Evolutionary conservation across 2,888 invertebrate species (phyloP).

Genomic region (Cheilosia urbana): DNA sequence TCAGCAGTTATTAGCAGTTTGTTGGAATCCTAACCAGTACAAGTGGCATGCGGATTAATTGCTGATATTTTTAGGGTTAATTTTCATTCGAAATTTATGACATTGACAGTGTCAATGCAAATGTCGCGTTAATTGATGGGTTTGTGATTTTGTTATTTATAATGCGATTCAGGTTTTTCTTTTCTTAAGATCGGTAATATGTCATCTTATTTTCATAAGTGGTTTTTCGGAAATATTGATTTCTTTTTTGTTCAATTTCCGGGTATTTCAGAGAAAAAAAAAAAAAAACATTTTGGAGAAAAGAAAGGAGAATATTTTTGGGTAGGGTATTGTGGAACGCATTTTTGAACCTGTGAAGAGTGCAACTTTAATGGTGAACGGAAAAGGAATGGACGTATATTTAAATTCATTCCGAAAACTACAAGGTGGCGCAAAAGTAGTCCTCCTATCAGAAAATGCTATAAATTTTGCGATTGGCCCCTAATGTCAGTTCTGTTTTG

Average conservation of each 20-base stretch:
- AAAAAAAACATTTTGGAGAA: background rate
- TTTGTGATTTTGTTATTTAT: background rate
- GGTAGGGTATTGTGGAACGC: background rate
- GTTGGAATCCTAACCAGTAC: constrained; percentile 26
- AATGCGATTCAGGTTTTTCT: background rate
- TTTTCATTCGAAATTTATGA: constrained; percentile 13
- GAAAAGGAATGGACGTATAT: background rate
- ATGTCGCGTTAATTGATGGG: background rate
- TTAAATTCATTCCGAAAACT: background rate
- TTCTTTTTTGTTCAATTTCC: background rate
- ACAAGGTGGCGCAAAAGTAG: too few relatives aligned
- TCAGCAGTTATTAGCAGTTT: constrained; percentile 21
- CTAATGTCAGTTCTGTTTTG: too few relatives aligned
- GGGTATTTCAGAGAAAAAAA: background rate
- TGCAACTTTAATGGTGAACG: too few relatives aligned
- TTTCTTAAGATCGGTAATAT: background rate
- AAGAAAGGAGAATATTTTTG: background rate
- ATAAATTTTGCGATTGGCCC: too few relatives aligned
- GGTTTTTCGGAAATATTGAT: background rate
- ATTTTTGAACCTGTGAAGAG: background rate
- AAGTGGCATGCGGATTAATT: constrained; percentile 33
- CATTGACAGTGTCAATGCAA: constrained; percentile 31
- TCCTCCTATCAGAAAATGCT: too few relatives aligned
- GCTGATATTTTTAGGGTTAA: constrained; percentile 41
- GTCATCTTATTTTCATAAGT: background rate